A percentile compares a stretch with the other conserved stretches of the same genome.
phyloP scores from a whole-genome alignment of 1,140 invertebrate genomes.

The Hermetia illucens region DNA sequence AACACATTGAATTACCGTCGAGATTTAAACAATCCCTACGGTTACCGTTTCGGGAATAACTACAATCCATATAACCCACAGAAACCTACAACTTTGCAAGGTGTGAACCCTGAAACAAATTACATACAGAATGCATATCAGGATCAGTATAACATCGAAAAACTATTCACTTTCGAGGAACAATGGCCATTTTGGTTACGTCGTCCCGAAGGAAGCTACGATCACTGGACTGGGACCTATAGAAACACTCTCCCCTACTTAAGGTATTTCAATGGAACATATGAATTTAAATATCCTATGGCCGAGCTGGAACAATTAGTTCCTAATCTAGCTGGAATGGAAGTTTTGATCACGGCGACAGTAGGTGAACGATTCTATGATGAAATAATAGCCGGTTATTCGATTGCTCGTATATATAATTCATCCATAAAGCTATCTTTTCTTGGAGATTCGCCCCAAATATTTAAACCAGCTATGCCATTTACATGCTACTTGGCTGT shows the following conservation, averaged over 20 bases:
- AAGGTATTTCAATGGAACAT: slow-evolving; percentile 73
- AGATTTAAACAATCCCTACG: slow-evolving; percentile 1
- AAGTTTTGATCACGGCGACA: slow-evolving; percentile 72
- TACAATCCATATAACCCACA: not conserved
- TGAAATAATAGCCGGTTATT: slow-evolving; percentile 73
- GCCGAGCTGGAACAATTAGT: slow-evolving; percentile 55
- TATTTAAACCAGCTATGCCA: slow-evolving; percentile 89
- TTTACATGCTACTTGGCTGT: slow-evolving; percentile 46
- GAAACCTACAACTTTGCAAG: too few species aligned
- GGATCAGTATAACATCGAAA: slow-evolving; percentile 43
- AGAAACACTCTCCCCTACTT: slow-evolving; percentile 44
- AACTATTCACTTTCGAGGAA: slow-evolving; percentile 64
- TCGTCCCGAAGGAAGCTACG: slow-evolving; percentile 31
- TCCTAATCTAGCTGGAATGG: slow-evolving; percentile 55
- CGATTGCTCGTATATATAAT: slow-evolving; percentile 74
- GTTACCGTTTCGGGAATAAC: not conserved
- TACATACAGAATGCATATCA: slow-evolving; percentile 29
- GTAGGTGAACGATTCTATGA: slow-evolving; percentile 83
- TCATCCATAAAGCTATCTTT: slow-evolving; percentile 68
- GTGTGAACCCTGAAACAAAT: slow-evolving; percentile 5
- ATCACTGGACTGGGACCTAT: slow-evolving; percentile 26
- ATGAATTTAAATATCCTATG: slow-evolving; percentile 73
- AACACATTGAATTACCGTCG: too few species aligned
- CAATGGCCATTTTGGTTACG: slow-evolving; percentile 64
- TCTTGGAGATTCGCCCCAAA: slow-evolving; percentile 76